phyloP scores from a whole-genome alignment of 2,113 vertebrate genomes.

The Paramisgurnus dabryanus region DNA sequence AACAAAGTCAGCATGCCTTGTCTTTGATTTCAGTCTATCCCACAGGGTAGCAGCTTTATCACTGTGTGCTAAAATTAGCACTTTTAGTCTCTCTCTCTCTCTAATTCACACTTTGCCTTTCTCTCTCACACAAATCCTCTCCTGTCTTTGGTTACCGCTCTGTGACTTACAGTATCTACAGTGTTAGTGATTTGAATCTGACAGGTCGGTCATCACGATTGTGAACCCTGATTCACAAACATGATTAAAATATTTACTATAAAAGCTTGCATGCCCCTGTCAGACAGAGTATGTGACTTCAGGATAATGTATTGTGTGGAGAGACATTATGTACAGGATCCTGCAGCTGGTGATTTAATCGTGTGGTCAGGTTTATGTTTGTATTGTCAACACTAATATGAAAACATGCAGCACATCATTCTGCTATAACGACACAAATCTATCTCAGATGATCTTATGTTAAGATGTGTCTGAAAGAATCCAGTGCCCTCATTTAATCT shows the following conservation, averaged over 20 bases:
- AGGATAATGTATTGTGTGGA: background rate
- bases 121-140: constrained; percentile 1
- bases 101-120: background rate
- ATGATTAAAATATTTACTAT: constrained; percentile 3
- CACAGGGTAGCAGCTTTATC: constrained; percentile 64
- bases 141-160: constrained; percentile 20
- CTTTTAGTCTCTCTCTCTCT: constrained; percentile 43
- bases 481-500: too few species aligned
- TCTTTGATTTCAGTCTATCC: constrained; percentile 70
- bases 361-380: too few species aligned
- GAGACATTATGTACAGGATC: too few species aligned
- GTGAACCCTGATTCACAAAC: background rate
- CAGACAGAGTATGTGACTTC: background rate
- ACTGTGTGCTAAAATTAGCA: constrained; percentile 70
- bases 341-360: too few species aligned
- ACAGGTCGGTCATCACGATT: constrained; percentile 13
- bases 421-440: too few species aligned
- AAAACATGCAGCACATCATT: too few species aligned
- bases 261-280: background rate
- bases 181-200: background rate
- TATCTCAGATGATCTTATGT: too few species aligned
- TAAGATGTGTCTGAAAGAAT: too few species aligned
- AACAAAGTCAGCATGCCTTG: constrained; percentile 71
- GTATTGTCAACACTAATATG: too few species aligned
- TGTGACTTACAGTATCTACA: background rate